Conservation (phyloP, 2,113 vertebrate genomes). For the Lynx canadensis region DNA sequence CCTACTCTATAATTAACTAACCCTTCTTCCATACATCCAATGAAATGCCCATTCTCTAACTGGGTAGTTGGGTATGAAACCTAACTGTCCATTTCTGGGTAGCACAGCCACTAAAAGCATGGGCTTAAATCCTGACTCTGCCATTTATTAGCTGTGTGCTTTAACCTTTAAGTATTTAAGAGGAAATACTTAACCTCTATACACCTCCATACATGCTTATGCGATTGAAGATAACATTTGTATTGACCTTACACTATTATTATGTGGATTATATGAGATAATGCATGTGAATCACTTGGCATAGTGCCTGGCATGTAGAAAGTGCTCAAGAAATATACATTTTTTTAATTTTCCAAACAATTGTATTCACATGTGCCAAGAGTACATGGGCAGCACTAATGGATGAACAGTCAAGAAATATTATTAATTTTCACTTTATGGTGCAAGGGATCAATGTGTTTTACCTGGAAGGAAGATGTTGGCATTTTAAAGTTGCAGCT, state of each 20-base stretch:
- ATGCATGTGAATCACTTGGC: conserved; percentile 44
- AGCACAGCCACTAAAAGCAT: neutral
- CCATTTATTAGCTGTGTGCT: neutral
- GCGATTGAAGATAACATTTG: neutral
- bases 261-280: conserved; percentile 9
- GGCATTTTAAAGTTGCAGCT: conserved; percentile 6
- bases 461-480: conserved; percentile 47
- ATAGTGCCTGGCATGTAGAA: neutral
- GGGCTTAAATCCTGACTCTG: neutral
- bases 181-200: conserved; percentile 29
- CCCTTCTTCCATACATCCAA: neutral
- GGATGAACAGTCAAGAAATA: too few relatives aligned
- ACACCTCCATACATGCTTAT: conserved; percentile 23
- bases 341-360: too few relatives aligned
- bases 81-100: neutral
- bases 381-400: too few relatives aligned
- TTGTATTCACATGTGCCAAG: too few relatives aligned
- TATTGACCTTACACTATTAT: conserved; percentile 27
- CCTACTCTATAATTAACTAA: neutral
- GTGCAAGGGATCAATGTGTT: conserved; percentile 28
- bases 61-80: neutral
- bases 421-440: conserved; percentile 57
- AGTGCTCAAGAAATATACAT: neutral
- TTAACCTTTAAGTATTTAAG: neutral
- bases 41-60: neutral